phyloP scores from a whole-genome alignment of 2,888 invertebrate species.

The Leptarthrus brevirostris region DNA sequence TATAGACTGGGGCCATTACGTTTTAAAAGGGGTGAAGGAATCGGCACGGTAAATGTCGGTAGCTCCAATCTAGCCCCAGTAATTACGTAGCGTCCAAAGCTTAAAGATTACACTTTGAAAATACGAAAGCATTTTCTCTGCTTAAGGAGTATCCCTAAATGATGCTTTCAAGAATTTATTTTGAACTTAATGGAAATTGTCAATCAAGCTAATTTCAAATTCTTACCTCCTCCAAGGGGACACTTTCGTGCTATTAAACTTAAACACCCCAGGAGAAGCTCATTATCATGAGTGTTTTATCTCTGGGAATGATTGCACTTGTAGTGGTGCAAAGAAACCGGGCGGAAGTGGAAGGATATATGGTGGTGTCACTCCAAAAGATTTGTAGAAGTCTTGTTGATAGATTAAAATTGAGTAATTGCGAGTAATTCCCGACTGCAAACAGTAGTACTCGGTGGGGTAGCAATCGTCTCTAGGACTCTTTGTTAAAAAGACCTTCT shows the following conservation, averaged over 20 bases:
- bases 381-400: too few species aligned
- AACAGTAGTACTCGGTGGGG: too few species aligned
- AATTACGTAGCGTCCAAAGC: conserved; percentile 27
- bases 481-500: too few species aligned
- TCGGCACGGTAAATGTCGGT: background rate
- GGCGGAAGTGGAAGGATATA: too few species aligned
- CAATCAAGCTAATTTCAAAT: conserved; percentile 53
- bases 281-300: conserved; percentile 42
- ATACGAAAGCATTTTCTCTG: background rate
- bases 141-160: conserved; percentile 27
- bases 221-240: conserved; percentile 47
- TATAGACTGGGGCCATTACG: background rate
- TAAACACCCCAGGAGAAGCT: conserved; percentile 45
- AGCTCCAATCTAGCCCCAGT: conserved; percentile 9
- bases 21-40: conserved; percentile 4
- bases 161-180: conserved; percentile 37
- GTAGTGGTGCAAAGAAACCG: conserved; percentile 8
- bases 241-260: conserved; percentile 51
- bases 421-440: too few species aligned
- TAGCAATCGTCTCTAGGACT: too few species aligned
- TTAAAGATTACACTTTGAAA: conserved; percentile 1
- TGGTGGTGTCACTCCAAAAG: too few species aligned
- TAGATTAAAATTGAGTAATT: too few species aligned
- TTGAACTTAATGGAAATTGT: conserved; percentile 51
- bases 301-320: background rate